Evolutionary conservation across 2,888 invertebrate species (phyloP), one percentile per base, ranked within the genome.

Genomic region (Caprella mutica): DNA sequence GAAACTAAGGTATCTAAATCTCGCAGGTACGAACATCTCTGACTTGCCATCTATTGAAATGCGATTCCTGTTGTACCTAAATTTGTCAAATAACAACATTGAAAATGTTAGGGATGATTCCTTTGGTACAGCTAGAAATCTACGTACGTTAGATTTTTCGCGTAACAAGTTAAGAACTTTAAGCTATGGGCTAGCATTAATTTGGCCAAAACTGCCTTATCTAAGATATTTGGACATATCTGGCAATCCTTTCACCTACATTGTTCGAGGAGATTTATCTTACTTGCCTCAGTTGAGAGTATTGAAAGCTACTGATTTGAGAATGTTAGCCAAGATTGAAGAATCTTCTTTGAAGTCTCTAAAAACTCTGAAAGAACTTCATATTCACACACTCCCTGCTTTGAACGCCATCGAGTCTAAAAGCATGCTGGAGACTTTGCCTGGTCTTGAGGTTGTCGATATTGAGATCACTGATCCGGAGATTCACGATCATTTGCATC

Each of bases 381-480:
- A 82, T 64, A 82, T 87, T 0, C 84, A 81, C 69, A 81, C 83
- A 50, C 84, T 83, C 69, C 88, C 89, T 0, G 79, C 84, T 67
- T 70, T 91, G 24, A 88, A 89, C 2, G 69, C 69, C 40, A 58
- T 72, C 12, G 90, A 91, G 72, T 80, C 88, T n/a, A 83, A 85
- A 68, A 89, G 89, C 1, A 80, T 90, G 29, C 73, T 91, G n/a
- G 82, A 83, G 66, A 77, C 82, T 65, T 74, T 90, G 68, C 79
- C 82, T 1, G 82, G 83, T 0, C 72, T 91, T 40, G 84, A 89
- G 72, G 77, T 75, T 65, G 74, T 91, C 12, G 86, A 89, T 64
- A 81, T 91, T 53, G 92, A 92, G 75, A 81, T 90, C 0, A 91
- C 90, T 71, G 90, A 91, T 67, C 77, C 85, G 0, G 80, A 80